Percentiles rank a stretch among this genome's conserved stretches.
Conservation (phyloP, 1,140 invertebrate genomes). For the Chlorops oryzae region DNA sequence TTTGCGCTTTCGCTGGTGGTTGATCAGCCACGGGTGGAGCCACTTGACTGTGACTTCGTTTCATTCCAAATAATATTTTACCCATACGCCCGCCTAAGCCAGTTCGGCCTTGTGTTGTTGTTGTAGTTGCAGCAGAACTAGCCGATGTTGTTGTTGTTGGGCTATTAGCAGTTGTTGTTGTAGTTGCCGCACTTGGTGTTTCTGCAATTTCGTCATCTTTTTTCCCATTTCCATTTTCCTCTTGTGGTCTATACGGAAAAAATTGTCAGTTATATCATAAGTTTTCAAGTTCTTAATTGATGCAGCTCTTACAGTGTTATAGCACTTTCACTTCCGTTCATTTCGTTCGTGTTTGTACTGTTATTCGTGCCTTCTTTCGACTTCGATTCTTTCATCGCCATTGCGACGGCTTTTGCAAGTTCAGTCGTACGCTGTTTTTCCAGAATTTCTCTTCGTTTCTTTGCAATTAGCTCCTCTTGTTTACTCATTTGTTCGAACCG, state of each 20-base stretch:
- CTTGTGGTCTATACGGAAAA: too few species aligned
- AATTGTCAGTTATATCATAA: too few species aligned
- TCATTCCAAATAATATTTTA: constrained; percentile 35
- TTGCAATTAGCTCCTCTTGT: constrained; percentile 68
- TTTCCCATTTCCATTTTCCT: not conserved
- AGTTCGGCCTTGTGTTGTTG: constrained; percentile 21
- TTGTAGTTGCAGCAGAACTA: constrained; percentile 13
- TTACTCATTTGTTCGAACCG: constrained; percentile 53
- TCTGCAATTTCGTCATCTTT: constrained; percentile 21
- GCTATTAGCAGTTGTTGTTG: not conserved
- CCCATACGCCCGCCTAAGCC: constrained; percentile 40
- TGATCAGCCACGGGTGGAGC: constrained; percentile 33
- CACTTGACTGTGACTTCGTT: constrained; percentile 25
- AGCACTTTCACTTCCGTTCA: too few species aligned
- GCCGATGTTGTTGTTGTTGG: constrained; percentile 2
- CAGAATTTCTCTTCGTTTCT: constrained; percentile 67
- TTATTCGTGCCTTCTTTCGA: too few species aligned
- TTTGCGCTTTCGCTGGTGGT: constrained; percentile 44
- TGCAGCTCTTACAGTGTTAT: too few species aligned
- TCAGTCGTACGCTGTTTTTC: constrained; percentile 57
- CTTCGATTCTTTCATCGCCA: too few species aligned
- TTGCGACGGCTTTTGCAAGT: constrained; percentile 48
- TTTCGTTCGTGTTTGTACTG: too few species aligned
- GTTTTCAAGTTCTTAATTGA: too few species aligned
- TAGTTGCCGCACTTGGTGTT: not conserved